Evolutionary conservation across 2,888 invertebrate species (phyloP), one percentile per base, ranked within the genome.

Genomic region (Adelphocoris suturalis): DNA sequence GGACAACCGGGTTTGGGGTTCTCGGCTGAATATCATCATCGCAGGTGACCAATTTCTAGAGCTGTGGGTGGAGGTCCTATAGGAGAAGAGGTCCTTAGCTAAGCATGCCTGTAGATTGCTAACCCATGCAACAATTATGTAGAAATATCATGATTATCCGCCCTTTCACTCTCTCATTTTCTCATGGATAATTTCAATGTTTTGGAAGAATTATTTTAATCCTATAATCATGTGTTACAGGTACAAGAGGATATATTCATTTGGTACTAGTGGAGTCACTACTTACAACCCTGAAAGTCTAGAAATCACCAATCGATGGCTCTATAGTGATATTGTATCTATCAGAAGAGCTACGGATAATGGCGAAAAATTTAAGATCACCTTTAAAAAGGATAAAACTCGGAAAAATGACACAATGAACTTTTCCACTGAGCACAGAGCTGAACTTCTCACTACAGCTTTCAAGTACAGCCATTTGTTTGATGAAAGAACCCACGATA

Each of bases 211-310:
- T 37, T 37, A 37, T 7, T 7, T 37, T 37, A 2, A 37, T 7
- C 2, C 7, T 37, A 7, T 37, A 37, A 37, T 46, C n/a, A n/a
- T n/a, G n/a, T 46, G 76, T 92, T 92, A 52, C 92, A 97, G 97
- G 93, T 99, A 99, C 94, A 99, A 98, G 94, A 95, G 99, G 92
- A 97, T 99, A 92, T 98, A 99, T 93, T 98, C 99, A 12, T 96
- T 99, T 93, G 99, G 99, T 89, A 97, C 98, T 68, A 96, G 96
- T 93, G 99, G 99, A 52, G 97, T 99, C 92, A 98, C 99, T 81
- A 99, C 99, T 0, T 99, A 99, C 94, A 99, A 99, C 94, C 99
- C 98, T n/a, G 95, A 95, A 91, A 96, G 95, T 92, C 94, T 97
- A 92, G 98, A 98, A 93, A 95, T 97, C 91, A 99, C 99, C 89